Conservation (phyloP, 2,888 invertebrate species). For the Temnothorax unifasciatus region DNA sequence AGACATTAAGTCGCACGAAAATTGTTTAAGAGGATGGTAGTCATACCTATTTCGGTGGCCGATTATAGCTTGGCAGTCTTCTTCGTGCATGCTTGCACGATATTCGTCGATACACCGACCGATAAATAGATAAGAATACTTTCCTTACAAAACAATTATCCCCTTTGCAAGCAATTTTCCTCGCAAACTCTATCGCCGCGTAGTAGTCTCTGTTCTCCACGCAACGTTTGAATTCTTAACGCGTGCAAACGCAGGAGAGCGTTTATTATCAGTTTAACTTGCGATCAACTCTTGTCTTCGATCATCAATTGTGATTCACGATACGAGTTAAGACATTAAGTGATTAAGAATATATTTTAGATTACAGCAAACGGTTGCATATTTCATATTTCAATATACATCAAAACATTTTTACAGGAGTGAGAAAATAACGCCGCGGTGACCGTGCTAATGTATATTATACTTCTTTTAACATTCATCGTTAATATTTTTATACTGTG, state of each 20-base stretch:
- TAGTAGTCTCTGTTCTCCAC: neutral
- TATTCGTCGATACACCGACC: neutral
- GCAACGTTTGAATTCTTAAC: slow-evolving; percentile 13
- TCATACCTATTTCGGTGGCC: slow-evolving; percentile 50
- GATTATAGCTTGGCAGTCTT: too few relatives aligned
- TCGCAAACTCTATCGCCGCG: neutral
- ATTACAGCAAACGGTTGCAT: neutral
- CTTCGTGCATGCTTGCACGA: slow-evolving; percentile 38
- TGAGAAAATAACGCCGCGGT: slow-evolving; percentile 38
- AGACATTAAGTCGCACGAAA: slow-evolving; percentile 68
- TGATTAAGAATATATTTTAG: slow-evolving; percentile 35
- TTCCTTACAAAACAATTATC: neutral
- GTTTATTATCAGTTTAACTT: neutral
- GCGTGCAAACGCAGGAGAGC: neutral
- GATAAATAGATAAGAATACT: slow-evolving; percentile 2
- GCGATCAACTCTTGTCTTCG: neutral
- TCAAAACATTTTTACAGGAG: slow-evolving; percentile 14
- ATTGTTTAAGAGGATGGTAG: slow-evolving; percentile 65
- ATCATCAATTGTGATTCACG: neutral
- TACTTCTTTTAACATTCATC: slow-evolving; percentile 75
- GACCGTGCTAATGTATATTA: slow-evolving; percentile 73
- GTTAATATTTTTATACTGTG: slow-evolving; percentile 79
- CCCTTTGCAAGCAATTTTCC: neutral
- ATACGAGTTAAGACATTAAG: neutral
- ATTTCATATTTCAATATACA: slow-evolving; percentile 6